A percentile compares a stretch with the other conserved stretches of the same genome.
phyloP scores from a whole-genome alignment of 2,797 vertebrate species.

The Phoebastria nigripes region DNA sequence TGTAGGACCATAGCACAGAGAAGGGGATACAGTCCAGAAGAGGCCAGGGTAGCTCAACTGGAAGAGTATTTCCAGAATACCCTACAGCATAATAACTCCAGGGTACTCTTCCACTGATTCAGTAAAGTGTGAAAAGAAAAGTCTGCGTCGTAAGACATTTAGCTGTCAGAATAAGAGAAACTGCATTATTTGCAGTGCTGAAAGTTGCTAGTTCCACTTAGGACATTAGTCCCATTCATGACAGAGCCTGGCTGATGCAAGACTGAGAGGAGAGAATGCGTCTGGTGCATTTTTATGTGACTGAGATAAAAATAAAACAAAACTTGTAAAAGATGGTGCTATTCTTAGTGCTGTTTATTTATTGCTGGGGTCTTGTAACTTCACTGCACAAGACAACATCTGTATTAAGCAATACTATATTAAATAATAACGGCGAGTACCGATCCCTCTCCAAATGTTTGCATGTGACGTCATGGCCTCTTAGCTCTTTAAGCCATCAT shows the following conservation, averaged over 20 bases:
- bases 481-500: neutral
- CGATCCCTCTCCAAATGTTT: neutral
- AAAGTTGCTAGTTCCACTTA: neutral
- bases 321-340: neutral
- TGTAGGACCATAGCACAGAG: neutral
- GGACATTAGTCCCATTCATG: neutral
- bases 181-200: neutral
- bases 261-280: neutral
- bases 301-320: neutral
- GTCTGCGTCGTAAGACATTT: fast-evolving
- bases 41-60: neutral
- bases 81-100: neutral
- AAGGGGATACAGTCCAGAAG: neutral
- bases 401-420: neutral
- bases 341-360: neutral
- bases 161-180: neutral
- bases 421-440: neutral
- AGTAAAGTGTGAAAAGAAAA: neutral
- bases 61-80: neutral
- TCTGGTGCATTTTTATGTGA: neutral
- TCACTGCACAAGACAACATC: neutral
- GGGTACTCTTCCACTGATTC: neutral
- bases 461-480: fast-evolving
- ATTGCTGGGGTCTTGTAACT: neutral
- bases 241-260: neutral